Percentiles rank a stretch among this genome's conserved stretches.
Conservation (phyloP, 2,888 invertebrate genomes). For the Automeris io region DNA sequence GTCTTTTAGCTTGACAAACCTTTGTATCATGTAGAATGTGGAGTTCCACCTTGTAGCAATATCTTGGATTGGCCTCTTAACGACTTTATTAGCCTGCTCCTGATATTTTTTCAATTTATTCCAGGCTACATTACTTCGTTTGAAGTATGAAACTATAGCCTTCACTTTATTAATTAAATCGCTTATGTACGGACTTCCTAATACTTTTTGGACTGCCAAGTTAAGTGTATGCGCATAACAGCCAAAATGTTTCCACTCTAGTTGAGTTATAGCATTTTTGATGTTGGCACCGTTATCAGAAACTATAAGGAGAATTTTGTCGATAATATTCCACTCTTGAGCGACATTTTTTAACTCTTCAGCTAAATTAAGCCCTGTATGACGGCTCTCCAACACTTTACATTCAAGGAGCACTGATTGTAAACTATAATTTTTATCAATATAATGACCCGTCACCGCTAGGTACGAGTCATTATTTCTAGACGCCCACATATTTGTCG, state of each 20-base stretch:
- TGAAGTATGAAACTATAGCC: slow-evolving; percentile 16
- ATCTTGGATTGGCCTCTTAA: slow-evolving; percentile 17
- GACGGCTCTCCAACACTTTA: slow-evolving; percentile 5
- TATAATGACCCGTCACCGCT: too few relatives aligned
- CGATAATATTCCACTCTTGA: slow-evolving; percentile 5
- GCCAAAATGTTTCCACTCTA: slow-evolving; percentile 19
- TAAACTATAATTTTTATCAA: slow-evolving; percentile 7
- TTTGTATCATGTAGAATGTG: slow-evolving; percentile 16
- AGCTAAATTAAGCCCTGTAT: slow-evolving; percentile 2
- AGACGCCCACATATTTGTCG: slow-evolving; percentile 15
- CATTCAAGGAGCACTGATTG: slow-evolving; percentile 6
- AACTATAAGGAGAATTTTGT: slow-evolving; percentile 8
- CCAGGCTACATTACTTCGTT: slow-evolving; percentile 16
- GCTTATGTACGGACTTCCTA: not conserved
- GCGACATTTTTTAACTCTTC: slow-evolving; percentile 4
- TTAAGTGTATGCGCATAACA: slow-evolving; percentile 19
- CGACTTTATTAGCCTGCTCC: slow-evolving; percentile 10
- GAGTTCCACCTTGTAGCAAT: slow-evolving; percentile 20
- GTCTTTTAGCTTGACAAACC: slow-evolving; percentile 15
- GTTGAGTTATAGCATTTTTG: slow-evolving; percentile 11
- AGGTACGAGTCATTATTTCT: too few relatives aligned
- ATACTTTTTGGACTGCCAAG: slow-evolving; percentile 6
- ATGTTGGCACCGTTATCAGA: slow-evolving; percentile 18
- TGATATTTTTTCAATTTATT: slow-evolving; percentile 15
- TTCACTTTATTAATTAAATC: slow-evolving; percentile 15